phyloP scores from a whole-genome alignment of 2,888 invertebrate genomes.

The Eilema sororculum region DNA sequence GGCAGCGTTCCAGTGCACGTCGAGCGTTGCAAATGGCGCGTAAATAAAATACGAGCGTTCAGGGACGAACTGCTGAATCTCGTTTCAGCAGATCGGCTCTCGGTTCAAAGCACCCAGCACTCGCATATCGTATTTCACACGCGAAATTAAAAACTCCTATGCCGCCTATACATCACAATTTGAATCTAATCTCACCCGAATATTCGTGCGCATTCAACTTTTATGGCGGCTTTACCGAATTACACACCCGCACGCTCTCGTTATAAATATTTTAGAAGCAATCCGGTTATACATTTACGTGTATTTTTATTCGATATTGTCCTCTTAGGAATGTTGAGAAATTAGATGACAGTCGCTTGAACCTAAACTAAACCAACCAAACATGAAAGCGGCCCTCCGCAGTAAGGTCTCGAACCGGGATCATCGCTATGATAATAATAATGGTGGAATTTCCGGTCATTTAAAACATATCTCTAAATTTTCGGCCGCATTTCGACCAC shows the following conservation, averaged over 20 bases:
- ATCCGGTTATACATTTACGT: neutral
- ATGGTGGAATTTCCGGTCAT: too few species aligned
- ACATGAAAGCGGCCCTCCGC: too few species aligned
- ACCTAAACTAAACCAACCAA: too few species aligned
- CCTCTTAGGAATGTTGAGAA: neutral
- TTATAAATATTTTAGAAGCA: constrained; percentile 13
- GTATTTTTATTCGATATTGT: neutral
- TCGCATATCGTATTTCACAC: constrained; percentile 57
- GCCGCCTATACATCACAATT: constrained; percentile 54
- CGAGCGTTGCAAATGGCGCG: constrained; percentile 70
- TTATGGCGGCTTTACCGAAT: constrained; percentile 28
- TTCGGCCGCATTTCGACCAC: too few species aligned
- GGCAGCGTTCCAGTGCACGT: constrained; percentile 53
- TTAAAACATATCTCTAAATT: too few species aligned
- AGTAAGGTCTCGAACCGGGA: too few species aligned
- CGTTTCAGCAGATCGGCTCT: constrained; percentile 42
- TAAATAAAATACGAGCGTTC: constrained; percentile 78
- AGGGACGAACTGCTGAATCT: constrained; percentile 47
- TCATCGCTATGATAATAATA: too few species aligned
- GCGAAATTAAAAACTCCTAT: constrained; percentile 61
- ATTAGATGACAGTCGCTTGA: neutral
- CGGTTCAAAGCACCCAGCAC: constrained; percentile 23
- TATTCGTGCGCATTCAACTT: constrained; percentile 34
- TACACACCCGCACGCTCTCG: constrained; percentile 11
- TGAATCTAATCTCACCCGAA: constrained; percentile 48